Evolutionary conservation across 1,140 invertebrate genomes (phyloP).

Genomic region (Anoplolepis gracilipes): DNA sequence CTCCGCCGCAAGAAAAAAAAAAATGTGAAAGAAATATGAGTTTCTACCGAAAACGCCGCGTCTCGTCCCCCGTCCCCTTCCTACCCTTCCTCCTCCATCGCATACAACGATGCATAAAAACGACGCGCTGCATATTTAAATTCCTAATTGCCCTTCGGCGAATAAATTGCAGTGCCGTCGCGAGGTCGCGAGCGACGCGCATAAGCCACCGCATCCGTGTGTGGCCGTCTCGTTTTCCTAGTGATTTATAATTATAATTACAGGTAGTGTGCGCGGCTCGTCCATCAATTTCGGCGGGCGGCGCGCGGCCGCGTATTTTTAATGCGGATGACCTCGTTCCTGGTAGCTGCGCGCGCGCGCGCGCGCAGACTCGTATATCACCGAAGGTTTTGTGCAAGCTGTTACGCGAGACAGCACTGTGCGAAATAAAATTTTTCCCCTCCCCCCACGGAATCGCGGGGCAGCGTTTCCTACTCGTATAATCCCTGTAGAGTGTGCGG

Average conservation of each 20-base stretch:
- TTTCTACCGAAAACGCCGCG: constrained; percentile 41
- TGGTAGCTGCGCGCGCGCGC: constrained; percentile 71
- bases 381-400: constrained; percentile 81
- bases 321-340: constrained; percentile 79
- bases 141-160: constrained; percentile 62
- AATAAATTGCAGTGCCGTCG: constrained; percentile 70
- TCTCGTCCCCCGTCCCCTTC: background rate
- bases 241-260: constrained; percentile 83
- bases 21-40: constrained; percentile 40
- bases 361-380: constrained; percentile 78
- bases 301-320: constrained; percentile 76
- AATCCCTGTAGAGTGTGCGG: no score
- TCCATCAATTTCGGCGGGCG: constrained; percentile 78
- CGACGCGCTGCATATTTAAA: constrained; percentile 57
- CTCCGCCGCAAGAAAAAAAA: background rate
- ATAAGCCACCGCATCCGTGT: constrained; percentile 50
- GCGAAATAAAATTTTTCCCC: constrained; percentile 79
- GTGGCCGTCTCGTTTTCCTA: constrained; percentile 46
- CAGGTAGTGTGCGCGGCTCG: constrained; percentile 73
- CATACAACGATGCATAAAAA: constrained; percentile 59
- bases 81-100: no score
- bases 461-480: constrained; percentile 16
- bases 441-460: constrained; percentile 65
- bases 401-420: constrained; percentile 75
- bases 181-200: constrained; percentile 59